Percentiles rank a stretch among this genome's conserved stretches.
phyloP scores from a whole-genome alignment of 2,888 invertebrate genomes.

The Eurois occulta region DNA sequence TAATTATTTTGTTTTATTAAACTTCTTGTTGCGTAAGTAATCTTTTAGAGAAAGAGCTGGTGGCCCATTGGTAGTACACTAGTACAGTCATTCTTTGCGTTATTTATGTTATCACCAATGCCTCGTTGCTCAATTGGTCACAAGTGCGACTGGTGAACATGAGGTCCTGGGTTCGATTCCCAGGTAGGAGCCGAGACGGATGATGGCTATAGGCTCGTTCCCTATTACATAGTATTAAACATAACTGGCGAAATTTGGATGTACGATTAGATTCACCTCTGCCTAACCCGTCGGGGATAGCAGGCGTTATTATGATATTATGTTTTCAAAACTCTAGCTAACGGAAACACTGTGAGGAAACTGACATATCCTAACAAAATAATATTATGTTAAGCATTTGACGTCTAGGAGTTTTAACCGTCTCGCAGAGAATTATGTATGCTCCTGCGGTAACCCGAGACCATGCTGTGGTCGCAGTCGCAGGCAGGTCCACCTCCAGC shows the following conservation, averaged over 20 bases:
- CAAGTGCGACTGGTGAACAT: not conserved
- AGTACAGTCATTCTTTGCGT: not conserved
- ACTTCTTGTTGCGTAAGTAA: not conserved
- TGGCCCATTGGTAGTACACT: not conserved
- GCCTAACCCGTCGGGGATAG: too few species aligned
- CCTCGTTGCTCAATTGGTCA: not conserved
- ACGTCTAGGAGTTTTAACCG: too few species aligned
- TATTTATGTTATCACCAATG: not conserved
- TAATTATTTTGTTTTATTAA: constrained; percentile 9
- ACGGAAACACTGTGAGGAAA: not conserved
- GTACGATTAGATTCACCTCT: not conserved
- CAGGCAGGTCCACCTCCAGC: too few species aligned
- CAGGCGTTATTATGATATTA: not conserved
- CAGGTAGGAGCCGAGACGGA: not conserved
- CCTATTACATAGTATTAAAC: not conserved
- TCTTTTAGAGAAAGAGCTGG: not conserved
- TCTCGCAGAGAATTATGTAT: too few species aligned
- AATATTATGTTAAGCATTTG: too few species aligned
- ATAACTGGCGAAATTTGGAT: not conserved
- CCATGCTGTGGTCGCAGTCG: too few species aligned
- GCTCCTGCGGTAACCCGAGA: too few species aligned
- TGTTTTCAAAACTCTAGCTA: not conserved
- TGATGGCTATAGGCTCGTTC: not conserved
- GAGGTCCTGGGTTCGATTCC: not conserved
- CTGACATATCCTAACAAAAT: too few species aligned